These are phyloP conservation scores for Eustalomyia histrio DNA, from an alignment of 2,888 invertebrate genomes.

Conservation along the genomic window DNA sequence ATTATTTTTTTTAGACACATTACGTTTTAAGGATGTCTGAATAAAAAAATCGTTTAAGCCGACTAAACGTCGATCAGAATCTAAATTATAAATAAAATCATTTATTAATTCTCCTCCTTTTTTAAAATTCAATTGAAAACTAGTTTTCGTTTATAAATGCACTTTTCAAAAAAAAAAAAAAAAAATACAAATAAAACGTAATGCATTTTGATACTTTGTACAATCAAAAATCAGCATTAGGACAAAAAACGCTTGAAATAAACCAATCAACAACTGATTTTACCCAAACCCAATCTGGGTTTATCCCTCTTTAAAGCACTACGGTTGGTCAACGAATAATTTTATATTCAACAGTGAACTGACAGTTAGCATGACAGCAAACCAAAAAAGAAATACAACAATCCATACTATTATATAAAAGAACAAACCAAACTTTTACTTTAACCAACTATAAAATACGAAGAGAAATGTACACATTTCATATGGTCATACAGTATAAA, in stretches of 20 bases:
- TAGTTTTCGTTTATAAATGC: conserved; percentile 25
- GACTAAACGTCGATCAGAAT: too few relatives aligned
- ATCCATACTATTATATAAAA: background rate
- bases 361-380: conserved; percentile 58
- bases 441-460: background rate
- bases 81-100: background rate
- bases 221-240: conserved; percentile 33
- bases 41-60: too few relatives aligned
- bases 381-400: conserved; percentile 24
- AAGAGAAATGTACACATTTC: background rate
- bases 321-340: conserved; percentile 59
- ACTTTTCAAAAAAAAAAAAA: conserved; percentile 24
- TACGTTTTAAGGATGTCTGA: too few relatives aligned
- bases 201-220: conserved; percentile 34
- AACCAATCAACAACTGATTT: conserved; percentile 64
- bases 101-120: conserved; percentile 32
- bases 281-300: conserved; percentile 60
- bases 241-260: conserved; percentile 44
- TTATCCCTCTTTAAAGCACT: conserved; percentile 54
- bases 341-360: conserved; percentile 41
- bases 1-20: too few relatives aligned
- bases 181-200: conserved; percentile 4
- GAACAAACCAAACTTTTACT: background rate
- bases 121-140: conserved; percentile 10
- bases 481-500: background rate